Conservation (phyloP, 1,140 invertebrate species). For the Hylaeus volcanicus region DNA sequence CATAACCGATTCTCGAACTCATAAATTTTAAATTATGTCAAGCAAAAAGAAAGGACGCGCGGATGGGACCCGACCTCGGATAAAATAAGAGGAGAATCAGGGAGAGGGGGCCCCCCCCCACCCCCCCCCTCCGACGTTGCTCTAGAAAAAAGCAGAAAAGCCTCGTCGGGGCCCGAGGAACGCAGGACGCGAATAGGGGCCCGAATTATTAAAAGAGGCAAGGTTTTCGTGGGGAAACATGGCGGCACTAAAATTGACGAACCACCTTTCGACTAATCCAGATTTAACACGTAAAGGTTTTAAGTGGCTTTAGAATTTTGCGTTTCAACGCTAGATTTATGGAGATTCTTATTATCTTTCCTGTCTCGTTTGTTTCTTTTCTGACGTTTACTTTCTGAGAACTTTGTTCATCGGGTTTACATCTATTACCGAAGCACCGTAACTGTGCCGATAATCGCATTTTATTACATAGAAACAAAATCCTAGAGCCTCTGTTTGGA, state of each 20-base stretch:
- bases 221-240: background rate
- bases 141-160: conserved; percentile 65
- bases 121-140: conserved; percentile 19
- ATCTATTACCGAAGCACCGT: no score
- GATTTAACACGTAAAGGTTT: no score
- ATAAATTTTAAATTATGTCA: conserved; percentile 80
- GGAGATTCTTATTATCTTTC: no score
- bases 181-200: conserved; percentile 22
- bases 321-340: no score
- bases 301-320: no score
- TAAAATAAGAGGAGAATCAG: conserved; percentile 63
- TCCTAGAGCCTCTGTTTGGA: no score
- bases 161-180: background rate
- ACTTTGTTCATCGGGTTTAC: no score
- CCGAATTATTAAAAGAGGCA: conserved; percentile 29
- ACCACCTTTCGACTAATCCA: no score
- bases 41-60: conserved; percentile 72
- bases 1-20: conserved; percentile 77
- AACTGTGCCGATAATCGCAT: no score
- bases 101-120: conserved; percentile 18
- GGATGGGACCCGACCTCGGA: conserved; percentile 66
- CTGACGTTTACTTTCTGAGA: no score
- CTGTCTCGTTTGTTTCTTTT: no score
- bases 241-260: background rate
- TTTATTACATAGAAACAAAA: no score